Evolutionary conservation across 2,888 invertebrate species (phyloP).

Genomic region (Quadroppia sp.): DNA sequence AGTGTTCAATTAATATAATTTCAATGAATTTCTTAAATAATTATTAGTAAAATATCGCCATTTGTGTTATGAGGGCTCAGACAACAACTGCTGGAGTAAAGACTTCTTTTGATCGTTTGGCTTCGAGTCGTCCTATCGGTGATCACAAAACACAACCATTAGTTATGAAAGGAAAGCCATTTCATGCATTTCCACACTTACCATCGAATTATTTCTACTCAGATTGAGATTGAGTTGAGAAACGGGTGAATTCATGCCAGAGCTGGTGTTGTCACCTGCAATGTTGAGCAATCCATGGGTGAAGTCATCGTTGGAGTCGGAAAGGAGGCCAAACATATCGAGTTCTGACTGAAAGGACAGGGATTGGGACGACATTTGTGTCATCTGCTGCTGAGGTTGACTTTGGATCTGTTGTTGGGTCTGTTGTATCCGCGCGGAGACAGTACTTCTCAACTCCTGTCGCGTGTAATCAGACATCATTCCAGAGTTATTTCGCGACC

Average conservation of each 20-base stretch:
- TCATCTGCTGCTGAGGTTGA: constrained; percentile 27
- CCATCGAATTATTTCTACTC: constrained; percentile 53
- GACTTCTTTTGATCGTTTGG: constrained; percentile 72
- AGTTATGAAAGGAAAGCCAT: no score
- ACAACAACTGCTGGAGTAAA: constrained; percentile 77
- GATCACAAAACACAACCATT: background rate
- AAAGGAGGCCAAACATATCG: constrained; percentile 24
- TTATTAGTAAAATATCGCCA: background rate
- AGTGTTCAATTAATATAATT: background rate
- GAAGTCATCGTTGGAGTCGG: constrained; percentile 22
- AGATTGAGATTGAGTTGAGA: constrained; percentile 41
- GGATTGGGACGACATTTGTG: constrained; percentile 16
- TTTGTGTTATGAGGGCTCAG: constrained; percentile 57
- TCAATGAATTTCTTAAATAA: background rate
- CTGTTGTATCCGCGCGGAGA: constrained; percentile 68
- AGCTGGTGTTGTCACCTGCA: background rate
- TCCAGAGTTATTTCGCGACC: constrained; percentile 43
- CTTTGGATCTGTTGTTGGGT: constrained; percentile 38
- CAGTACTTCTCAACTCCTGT: constrained; percentile 81
- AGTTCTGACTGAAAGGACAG: constrained; percentile 41
- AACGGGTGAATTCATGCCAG: background rate
- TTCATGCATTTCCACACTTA: constrained; percentile 56
- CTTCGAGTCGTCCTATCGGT: constrained; percentile 57
- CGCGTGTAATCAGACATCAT: constrained; percentile 74
- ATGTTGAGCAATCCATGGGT: constrained; percentile 19